A percentile compares a stretch with the other conserved stretches of the same genome.
Evolutionary conservation across 2,888 invertebrate genomes (phyloP).

Genomic region (Tiliacea citrago): DNA sequence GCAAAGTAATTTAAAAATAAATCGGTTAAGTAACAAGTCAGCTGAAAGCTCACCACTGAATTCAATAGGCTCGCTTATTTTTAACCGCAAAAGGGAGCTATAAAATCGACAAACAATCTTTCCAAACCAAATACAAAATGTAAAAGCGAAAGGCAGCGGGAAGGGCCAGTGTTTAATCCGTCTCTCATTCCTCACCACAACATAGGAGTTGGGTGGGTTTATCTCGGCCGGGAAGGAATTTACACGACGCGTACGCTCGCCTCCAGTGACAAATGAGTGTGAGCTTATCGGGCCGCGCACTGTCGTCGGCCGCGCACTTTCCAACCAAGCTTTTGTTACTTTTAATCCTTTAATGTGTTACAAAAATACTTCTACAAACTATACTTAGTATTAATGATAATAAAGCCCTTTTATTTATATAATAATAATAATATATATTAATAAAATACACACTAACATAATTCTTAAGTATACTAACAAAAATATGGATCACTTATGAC

Average conservation of each 20-base stretch:
- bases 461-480: too few relatives aligned
- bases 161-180: conserved; percentile 75
- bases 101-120: conserved; percentile 62
- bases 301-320: conserved; percentile 74
- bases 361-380: conserved; percentile 64
- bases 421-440: too few relatives aligned
- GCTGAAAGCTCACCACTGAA: conserved; percentile 36
- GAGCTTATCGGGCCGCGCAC: conserved; percentile 81
- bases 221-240: conserved; percentile 85
- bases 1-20: conserved; percentile 35
- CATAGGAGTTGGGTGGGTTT: conserved; percentile 81
- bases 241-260: conserved; percentile 85
- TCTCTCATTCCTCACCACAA: conserved; percentile 68
- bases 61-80: conserved; percentile 43
- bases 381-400: conserved; percentile 57
- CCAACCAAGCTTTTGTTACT: conserved; percentile 74
- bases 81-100: conserved; percentile 57
- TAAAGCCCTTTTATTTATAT: too few relatives aligned
- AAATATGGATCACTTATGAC: too few relatives aligned
- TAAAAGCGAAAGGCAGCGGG: conserved; percentile 64
- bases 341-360: conserved; percentile 59
- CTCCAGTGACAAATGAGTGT: conserved; percentile 88
- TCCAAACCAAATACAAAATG: conserved; percentile 61
- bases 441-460: too few relatives aligned
- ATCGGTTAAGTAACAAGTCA: conserved; percentile 24